phyloP scores from a whole-genome alignment of 1,140 invertebrate genomes.

The Eubasilissa regina region DNA sequence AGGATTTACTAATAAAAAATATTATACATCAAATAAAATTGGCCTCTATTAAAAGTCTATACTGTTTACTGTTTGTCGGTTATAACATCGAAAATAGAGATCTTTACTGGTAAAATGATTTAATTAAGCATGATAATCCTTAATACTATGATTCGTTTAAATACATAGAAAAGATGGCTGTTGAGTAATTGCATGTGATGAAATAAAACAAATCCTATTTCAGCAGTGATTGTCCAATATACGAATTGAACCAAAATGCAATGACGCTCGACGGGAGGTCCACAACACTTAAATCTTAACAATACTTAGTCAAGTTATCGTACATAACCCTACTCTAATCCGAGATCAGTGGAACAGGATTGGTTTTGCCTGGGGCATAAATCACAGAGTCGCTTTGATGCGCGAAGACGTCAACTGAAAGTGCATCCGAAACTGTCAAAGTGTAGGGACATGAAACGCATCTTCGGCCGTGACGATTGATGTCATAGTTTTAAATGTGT shows the following conservation, averaged over 20 bases:
- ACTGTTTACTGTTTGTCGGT: no score
- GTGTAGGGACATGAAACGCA: no score
- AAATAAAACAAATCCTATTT: no score
- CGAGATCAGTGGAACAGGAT: constrained; percentile 60
- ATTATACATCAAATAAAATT: no score
- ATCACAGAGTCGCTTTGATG: constrained; percentile 61
- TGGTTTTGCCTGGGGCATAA: constrained; percentile 56
- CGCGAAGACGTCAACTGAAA: constrained; percentile 53
- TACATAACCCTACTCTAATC: constrained; percentile 56
- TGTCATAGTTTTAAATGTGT: no score
- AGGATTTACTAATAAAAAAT: no score
- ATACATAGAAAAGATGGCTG: no score
- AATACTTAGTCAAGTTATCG: background rate
- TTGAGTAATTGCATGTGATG: no score
- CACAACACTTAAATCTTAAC: constrained; percentile 9
- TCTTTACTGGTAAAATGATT: constrained; percentile 9
- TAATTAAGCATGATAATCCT: no score
- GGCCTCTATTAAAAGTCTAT: no score
- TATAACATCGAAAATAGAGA: background rate
- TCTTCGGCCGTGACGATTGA: no score
- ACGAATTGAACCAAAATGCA: constrained; percentile 6
- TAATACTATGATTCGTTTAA: no score
- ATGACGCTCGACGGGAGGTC: background rate
- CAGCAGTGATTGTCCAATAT: background rate
- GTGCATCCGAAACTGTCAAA: constrained; percentile 21